Conservation (phyloP, 2,113 vertebrate species). For the Upupa epops region DNA sequence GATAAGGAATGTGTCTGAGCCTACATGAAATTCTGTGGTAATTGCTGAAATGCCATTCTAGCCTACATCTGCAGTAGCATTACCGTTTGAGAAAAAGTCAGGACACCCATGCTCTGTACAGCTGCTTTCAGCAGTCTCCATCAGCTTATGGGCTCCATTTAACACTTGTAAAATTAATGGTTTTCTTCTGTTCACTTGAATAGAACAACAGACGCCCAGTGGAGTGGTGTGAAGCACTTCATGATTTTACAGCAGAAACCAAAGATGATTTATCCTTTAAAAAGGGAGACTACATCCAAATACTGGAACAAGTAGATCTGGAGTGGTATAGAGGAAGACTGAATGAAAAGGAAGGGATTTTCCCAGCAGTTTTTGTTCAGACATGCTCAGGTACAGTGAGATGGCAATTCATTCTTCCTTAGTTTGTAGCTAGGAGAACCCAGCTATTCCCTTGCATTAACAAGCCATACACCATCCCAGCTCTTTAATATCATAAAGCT, state of each 20-base stretch:
- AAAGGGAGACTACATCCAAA: slow-evolving; percentile 85
- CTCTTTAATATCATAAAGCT: not conserved
- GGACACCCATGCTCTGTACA: not conserved
- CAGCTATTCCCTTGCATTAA: not conserved
- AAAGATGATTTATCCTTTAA: slow-evolving; percentile 84
- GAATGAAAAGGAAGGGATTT: slow-evolving; percentile 84
- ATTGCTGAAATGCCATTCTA: slow-evolving; percentile 15
- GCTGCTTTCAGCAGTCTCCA: not conserved
- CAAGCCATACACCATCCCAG: not conserved
- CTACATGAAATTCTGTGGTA: not conserved
- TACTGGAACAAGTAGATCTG: slow-evolving; percentile 78
- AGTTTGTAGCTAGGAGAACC: not conserved
- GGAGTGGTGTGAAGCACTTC: slow-evolving; percentile 87
- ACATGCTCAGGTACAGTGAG: slow-evolving; percentile 75
- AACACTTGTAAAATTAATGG: not conserved
- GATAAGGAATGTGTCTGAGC: not conserved
- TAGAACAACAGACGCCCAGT: slow-evolving; percentile 49
- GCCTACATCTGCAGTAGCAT: not conserved
- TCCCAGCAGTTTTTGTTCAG: slow-evolving; percentile 85
- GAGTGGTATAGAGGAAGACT: slow-evolving; percentile 88
- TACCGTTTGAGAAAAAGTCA: not conserved
- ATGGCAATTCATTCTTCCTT: not conserved
- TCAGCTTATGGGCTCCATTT: not conserved
- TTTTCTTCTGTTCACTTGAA: slow-evolving; percentile 36
- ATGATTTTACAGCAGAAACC: slow-evolving; percentile 85